phyloP scores from a whole-genome alignment of 2,797 vertebrate genomes.

The Sebastes glaucus region DNA sequence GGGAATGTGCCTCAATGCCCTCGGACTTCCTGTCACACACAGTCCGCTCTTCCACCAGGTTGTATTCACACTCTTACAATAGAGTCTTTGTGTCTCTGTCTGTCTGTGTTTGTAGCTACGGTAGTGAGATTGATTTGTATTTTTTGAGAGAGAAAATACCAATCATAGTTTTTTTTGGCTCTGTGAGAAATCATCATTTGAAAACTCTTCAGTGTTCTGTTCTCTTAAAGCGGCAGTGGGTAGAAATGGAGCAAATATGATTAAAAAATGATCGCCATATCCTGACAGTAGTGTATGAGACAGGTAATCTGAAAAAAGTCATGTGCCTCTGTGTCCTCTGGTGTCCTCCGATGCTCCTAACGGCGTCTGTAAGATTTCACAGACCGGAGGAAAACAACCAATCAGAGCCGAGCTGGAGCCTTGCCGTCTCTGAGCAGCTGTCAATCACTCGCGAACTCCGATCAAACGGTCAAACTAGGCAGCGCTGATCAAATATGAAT shows the following conservation, averaged over 20 bases:
- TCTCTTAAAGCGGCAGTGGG: neutral
- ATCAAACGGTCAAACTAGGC: too few relatives aligned
- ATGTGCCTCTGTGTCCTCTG: too few relatives aligned
- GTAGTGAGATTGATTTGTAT: neutral
- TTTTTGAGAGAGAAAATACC: neutral
- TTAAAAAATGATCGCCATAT: neutral
- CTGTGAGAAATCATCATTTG: neutral
- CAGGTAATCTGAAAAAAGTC: too few relatives aligned
- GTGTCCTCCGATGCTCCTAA: too few relatives aligned
- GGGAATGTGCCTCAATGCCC: slow-evolving; percentile 95
- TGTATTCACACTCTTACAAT: slow-evolving; percentile 5
- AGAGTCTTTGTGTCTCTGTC: neutral
- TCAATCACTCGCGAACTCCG: too few relatives aligned
- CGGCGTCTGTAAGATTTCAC: too few relatives aligned
- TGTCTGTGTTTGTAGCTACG: neutral
- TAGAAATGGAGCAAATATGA: neutral
- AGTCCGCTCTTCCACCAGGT: slow-evolving; percentile 98
- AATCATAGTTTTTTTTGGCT: neutral
- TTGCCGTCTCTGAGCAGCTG: too few relatives aligned
- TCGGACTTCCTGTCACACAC: slow-evolving; percentile 91
- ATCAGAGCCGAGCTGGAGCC: too few relatives aligned
- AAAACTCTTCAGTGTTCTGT: neutral
- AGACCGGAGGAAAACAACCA: too few relatives aligned
- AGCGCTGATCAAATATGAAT: too few relatives aligned
- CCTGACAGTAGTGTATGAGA: too few relatives aligned